Conservation (phyloP, 2,888 invertebrate species). For the Lasioglossum lativentre region DNA sequence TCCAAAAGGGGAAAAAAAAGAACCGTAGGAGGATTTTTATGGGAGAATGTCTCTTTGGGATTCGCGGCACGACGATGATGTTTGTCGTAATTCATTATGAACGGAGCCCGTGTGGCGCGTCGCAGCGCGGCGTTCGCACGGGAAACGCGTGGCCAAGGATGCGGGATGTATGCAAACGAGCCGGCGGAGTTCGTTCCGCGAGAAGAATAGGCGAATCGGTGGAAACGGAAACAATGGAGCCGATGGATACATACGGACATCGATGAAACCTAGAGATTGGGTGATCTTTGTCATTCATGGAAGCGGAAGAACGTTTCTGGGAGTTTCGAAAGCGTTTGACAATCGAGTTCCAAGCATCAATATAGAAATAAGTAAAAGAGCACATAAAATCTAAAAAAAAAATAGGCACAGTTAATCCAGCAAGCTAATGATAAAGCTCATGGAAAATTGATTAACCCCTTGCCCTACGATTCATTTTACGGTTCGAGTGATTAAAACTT, state of each 20-base stretch:
- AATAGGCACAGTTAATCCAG: not conserved
- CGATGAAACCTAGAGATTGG: not conserved
- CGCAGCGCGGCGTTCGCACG: not conserved
- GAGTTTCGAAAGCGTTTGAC: no score
- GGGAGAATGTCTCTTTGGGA: not conserved
- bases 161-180: slow-evolving; percentile 13
- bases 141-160: not conserved
- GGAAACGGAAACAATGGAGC: not conserved
- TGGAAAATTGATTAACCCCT: not conserved
- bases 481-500: no score
- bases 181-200: not conserved
- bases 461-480: no score
- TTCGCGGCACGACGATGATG: slow-evolving; percentile 2
- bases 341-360: no score
- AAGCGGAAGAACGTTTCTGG: no score
- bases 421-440: not conserved
- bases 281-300: not conserved
- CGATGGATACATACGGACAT: not conserved
- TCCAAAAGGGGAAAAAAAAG: not conserved
- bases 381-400: no score
- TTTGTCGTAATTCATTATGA: slow-evolving; percentile 8
- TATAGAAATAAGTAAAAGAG: no score
- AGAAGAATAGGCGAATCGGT: not conserved
- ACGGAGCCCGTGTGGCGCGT: not conserved
- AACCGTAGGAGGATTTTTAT: not conserved